A percentile compares a stretch with the other conserved stretches of the same genome.
Evolutionary conservation across 2,113 vertebrate species (phyloP).

Genomic region (Aldabrachelys gigantea): DNA sequence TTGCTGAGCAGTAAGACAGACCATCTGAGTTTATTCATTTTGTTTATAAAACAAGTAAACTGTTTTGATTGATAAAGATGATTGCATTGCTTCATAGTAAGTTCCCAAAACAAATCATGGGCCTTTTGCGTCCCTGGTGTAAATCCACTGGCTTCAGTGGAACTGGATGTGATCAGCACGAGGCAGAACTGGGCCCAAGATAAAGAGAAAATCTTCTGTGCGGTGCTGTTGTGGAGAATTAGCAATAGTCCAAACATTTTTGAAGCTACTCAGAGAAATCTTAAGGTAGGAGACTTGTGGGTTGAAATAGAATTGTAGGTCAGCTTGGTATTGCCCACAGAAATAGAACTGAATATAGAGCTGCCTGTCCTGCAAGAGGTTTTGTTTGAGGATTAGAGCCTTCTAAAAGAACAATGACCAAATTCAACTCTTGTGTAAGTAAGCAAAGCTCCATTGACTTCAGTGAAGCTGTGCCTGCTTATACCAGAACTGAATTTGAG

Average conservation of each 20-base stretch:
- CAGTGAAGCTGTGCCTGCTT: neutral
- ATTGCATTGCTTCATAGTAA: neutral
- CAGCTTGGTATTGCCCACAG: fast-evolving
- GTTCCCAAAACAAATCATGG: neutral
- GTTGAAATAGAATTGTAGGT: neutral
- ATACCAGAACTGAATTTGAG: fast-evolving
- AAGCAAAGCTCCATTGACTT: fast-evolving
- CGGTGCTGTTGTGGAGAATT: neutral
- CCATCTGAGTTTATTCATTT: neutral
- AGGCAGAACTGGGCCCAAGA: neutral
- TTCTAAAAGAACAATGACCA: fast-evolving
- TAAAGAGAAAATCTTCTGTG: conserved; percentile 16
- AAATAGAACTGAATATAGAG: neutral
- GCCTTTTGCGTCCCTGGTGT: neutral
- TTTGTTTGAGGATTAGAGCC: fast-evolving
- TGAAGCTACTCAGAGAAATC: neutral
- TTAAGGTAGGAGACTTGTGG: fast-evolving
- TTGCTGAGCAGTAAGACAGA: neutral
- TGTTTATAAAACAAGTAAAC: conserved; percentile 17
- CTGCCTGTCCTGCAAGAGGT: neutral
- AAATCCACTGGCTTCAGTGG: neutral
- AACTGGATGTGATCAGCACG: conserved; percentile 13
- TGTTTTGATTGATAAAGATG: conserved; percentile 21
- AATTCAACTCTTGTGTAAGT: neutral
- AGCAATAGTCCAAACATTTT: conserved; percentile 25